phyloP scores from a whole-genome alignment of 2,888 invertebrate species.

The Pseudococcus longispinus region DNA sequence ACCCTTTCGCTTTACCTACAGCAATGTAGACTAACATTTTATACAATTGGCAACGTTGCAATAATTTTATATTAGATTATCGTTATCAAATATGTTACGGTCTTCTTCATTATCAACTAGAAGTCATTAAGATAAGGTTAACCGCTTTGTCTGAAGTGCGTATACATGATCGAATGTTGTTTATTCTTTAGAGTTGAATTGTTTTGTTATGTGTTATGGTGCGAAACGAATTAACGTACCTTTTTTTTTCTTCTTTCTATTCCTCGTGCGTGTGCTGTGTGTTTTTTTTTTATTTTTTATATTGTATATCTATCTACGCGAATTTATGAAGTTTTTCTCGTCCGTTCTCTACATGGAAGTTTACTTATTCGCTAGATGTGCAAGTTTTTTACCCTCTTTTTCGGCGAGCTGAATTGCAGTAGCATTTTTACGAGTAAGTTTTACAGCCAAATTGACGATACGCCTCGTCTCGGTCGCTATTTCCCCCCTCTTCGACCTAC shows the following conservation, averaged over 20 bases:
- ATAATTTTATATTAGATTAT: slow-evolving; percentile 33
- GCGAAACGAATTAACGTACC: slow-evolving; percentile 4
- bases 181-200: slow-evolving; percentile 37
- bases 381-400: neutral
- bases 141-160: slow-evolving; percentile 49
- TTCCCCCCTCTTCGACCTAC: neutral
- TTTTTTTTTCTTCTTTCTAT: neutral
- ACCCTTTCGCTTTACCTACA: neutral
- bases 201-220: slow-evolving; percentile 6
- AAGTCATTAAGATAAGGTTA: slow-evolving; percentile 53
- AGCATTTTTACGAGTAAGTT: slow-evolving; percentile 15
- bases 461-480: neutral
- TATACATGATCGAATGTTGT: slow-evolving; percentile 43
- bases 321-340: slow-evolving; percentile 9
- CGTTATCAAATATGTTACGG: slow-evolving; percentile 44
- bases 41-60: slow-evolving; percentile 37
- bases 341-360: neutral
- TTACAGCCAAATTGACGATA: slow-evolving; percentile 9
- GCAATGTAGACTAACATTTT: neutral
- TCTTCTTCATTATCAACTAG: slow-evolving; percentile 47
- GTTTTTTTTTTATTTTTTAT: neutral
- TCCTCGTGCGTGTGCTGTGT: neutral
- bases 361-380: neutral
- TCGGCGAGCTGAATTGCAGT: neutral
- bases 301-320: neutral